Percentiles rank a stretch among this genome's conserved stretches.
phyloP scores from a whole-genome alignment of 2,797 vertebrate genomes.

The Myotis findleyi region DNA sequence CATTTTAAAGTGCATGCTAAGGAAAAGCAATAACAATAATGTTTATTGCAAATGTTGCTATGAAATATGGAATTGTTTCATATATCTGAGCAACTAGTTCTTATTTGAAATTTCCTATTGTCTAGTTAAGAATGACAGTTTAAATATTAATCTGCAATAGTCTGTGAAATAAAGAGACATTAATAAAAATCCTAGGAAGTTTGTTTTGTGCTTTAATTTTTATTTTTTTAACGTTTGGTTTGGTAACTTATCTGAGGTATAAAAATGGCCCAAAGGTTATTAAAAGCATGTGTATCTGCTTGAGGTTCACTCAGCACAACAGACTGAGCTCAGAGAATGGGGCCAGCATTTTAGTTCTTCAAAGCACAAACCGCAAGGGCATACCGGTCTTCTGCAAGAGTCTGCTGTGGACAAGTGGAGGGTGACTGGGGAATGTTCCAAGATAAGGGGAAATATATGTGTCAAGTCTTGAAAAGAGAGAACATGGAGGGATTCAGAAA shows the following conservation, averaged over 20 bases:
- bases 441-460: neutral
- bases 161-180: conserved; percentile 74
- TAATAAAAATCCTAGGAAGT: conserved; percentile 62
- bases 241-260: conserved; percentile 71
- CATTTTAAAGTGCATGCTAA: conserved; percentile 74
- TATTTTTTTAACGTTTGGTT: conserved; percentile 54
- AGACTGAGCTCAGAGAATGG: neutral
- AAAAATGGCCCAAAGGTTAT: conserved; percentile 41
- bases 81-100: conserved; percentile 9
- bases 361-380: neutral
- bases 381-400: neutral
- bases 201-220: neutral
- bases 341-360: conserved; percentile 3
- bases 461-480: neutral
- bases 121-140: conserved; percentile 71
- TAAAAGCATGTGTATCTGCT: neutral
- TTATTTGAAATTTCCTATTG: conserved; percentile 67
- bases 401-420: conserved; percentile 6
- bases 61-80: conserved; percentile 76
- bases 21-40: conserved; percentile 75
- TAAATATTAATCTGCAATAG: conserved; percentile 72
- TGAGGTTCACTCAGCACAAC: neutral
- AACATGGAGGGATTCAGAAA: neutral
- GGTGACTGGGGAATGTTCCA: neutral
- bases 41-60: conserved; percentile 69